phyloP scores from a whole-genome alignment of 2,113 vertebrate species.

The Urocitellus parryii region DNA sequence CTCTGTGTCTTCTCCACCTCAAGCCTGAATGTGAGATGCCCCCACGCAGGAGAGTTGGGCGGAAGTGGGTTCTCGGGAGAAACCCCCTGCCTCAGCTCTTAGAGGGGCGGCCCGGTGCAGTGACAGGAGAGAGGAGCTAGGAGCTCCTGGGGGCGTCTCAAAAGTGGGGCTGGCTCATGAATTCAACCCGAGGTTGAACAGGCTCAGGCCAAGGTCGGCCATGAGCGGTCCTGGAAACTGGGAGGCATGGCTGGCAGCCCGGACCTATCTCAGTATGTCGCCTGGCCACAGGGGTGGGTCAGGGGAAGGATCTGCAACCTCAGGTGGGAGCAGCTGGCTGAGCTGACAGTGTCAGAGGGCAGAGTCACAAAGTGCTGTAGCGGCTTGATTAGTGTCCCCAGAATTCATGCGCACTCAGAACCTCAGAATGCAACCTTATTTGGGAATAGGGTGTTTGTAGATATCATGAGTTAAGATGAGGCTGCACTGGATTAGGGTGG shows the following conservation, averaged over 20 bases:
- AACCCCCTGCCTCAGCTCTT: no score
- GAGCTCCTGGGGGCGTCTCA: neutral
- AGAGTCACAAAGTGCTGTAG: no score
- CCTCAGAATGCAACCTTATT: neutral
- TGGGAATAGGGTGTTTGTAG: neutral
- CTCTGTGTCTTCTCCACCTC: no score
- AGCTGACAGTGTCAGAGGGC: neutral
- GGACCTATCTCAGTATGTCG: neutral
- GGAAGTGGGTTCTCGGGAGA: neutral
- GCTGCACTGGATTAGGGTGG: no score
- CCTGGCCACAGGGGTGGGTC: neutral
- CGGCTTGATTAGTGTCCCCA: neutral
- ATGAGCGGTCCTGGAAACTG: neutral
- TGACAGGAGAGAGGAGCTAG: no score
- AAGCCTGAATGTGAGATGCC: neutral
- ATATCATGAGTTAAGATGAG: neutral
- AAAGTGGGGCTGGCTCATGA: neutral
- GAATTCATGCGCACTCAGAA: no score
- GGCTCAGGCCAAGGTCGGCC: neutral
- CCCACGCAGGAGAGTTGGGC: accelerated
- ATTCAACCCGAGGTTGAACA: no score
- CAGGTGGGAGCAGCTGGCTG: neutral
- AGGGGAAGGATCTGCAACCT: neutral
- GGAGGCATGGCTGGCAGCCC: neutral
- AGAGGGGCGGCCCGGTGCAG: neutral